A percentile compares a stretch with the other conserved stretches of the same genome.
Conservation (phyloP, 2,797 vertebrate genomes). For the Danio albolineatus region DNA sequence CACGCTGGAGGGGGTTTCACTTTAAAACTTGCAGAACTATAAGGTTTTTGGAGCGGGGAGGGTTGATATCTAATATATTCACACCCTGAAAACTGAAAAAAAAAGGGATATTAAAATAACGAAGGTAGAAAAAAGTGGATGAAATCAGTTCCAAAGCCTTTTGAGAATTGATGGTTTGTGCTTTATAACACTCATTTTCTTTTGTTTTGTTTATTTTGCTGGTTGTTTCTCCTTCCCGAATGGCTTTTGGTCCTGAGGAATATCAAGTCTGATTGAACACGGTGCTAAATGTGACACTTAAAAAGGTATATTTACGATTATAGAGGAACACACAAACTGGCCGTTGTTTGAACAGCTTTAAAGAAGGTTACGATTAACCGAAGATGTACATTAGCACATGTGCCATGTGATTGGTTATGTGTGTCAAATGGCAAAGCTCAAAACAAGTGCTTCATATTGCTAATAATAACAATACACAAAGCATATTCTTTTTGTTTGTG, state of each 20-base stretch:
- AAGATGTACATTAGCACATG: conserved; percentile 46
- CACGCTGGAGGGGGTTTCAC: neutral
- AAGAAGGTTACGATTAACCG: conserved; percentile 43
- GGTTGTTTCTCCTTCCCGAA: conserved; percentile 63
- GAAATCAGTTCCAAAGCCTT: conserved; percentile 15
- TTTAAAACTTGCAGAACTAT: neutral
- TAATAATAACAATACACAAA: neutral
- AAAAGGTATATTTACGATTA: conserved; percentile 62
- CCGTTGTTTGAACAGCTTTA: conserved; percentile 40
- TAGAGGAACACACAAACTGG: conserved; percentile 40
- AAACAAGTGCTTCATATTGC: conserved; percentile 29
- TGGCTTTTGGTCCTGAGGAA: conserved; percentile 71
- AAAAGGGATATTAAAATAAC: neutral
- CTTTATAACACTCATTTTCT: conserved; percentile 59
- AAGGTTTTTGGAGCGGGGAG: conserved; percentile 53
- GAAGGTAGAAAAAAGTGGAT: conserved; percentile 62
- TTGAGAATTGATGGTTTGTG: conserved; percentile 1
- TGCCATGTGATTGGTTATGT: conserved; percentile 31
- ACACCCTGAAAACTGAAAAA: conserved; percentile 66
- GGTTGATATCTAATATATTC: conserved; percentile 65
- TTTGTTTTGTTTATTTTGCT: conserved; percentile 70
- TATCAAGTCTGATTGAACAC: conserved; percentile 74
- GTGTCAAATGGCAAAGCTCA: conserved; percentile 29
- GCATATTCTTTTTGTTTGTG: conserved; percentile 47
- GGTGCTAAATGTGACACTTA: conserved; percentile 76